Evolutionary conservation across 1,140 invertebrate genomes (phyloP).

Genomic region (Sarcophaga bullata): DNA sequence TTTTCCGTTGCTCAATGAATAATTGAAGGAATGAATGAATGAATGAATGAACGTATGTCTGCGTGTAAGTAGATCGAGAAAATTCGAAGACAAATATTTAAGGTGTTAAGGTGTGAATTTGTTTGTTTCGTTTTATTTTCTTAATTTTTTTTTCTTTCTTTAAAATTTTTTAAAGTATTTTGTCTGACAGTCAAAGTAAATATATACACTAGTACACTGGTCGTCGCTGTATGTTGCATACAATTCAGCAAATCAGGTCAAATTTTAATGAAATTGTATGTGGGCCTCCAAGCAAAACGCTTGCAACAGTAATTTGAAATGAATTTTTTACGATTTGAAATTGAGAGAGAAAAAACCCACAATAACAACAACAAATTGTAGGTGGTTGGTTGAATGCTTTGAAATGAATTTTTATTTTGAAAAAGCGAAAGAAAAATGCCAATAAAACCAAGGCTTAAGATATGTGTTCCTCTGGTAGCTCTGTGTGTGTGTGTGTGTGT

Average conservation of each 20-base stretch:
- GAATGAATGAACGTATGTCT: background rate
- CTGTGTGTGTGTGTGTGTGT: too few relatives aligned
- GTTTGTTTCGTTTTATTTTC: background rate
- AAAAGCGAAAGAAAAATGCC: too few relatives aligned
- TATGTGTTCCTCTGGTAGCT: too few relatives aligned
- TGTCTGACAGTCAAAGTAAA: too few relatives aligned
- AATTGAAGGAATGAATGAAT: background rate
- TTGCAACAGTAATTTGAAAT: background rate
- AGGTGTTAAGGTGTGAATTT: background rate
- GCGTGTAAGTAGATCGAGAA: background rate
- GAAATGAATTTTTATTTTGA: too few relatives aligned
- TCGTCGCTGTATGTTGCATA: background rate
- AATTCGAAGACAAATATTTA: too few relatives aligned
- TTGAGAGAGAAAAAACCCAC: background rate
- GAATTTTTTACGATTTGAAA: constrained; percentile 6
- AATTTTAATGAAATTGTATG: background rate
- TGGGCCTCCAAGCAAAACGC: background rate
- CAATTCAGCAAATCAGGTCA: background rate
- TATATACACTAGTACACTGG: too few relatives aligned
- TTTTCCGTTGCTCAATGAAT: background rate
- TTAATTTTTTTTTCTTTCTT: background rate
- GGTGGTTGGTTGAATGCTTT: background rate
- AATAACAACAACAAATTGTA: background rate
- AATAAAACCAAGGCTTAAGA: too few relatives aligned
- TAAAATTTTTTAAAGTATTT: too few relatives aligned